These are phyloP conservation scores for Bombycilla garrulus DNA, from an alignment of 2,113 vertebrate genomes.

Conservation along the genomic window DNA sequence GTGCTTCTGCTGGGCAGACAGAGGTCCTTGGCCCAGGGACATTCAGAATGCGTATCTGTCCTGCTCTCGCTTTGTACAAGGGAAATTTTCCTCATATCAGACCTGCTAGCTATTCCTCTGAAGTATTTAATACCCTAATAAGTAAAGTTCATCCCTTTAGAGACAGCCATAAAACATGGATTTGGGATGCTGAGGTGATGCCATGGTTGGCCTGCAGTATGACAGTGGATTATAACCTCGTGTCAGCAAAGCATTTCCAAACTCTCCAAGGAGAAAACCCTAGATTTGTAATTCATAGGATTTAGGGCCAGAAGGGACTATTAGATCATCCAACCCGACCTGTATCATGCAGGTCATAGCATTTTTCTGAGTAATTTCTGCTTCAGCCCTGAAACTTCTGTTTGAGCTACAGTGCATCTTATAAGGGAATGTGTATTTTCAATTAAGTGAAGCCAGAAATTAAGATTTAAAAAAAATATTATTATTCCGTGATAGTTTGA, in stretches of 20 bases:
- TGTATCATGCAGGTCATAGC: neutral
- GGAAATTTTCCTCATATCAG: neutral
- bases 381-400: neutral
- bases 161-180: neutral
- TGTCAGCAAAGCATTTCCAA: neutral
- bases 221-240: neutral
- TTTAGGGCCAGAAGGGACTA: neutral
- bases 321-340: constrained; percentile 2
- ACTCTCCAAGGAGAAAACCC: neutral
- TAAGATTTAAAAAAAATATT: neutral
- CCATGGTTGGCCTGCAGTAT: neutral
- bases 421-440: neutral
- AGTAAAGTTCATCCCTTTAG: neutral
- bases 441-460: neutral
- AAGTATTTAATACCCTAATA: neutral
- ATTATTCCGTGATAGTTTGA: neutral
- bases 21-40: neutral
- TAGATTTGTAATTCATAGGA: neutral
- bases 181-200: neutral
- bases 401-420: neutral
- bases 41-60: neutral
- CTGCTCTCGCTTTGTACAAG: neutral
- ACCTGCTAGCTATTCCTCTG: neutral
- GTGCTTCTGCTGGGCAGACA: neutral
- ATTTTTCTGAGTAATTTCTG: neutral